phyloP scores from a whole-genome alignment of 2,888 invertebrate genomes.

The Andrena bicolor region DNA sequence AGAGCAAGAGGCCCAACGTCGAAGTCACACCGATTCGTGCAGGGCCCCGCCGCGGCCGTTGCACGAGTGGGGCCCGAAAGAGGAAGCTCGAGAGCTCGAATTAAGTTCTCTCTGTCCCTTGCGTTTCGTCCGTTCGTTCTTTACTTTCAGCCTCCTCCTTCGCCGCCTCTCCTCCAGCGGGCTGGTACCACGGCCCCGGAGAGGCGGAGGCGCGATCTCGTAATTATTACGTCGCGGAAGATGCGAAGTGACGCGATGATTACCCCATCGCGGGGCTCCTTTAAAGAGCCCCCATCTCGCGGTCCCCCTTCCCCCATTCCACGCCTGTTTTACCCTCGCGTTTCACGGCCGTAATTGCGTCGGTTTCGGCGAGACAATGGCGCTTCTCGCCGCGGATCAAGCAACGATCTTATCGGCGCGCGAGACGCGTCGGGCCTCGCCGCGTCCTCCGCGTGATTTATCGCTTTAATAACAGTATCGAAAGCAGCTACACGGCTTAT shows the following conservation, averaged over 20 bases:
- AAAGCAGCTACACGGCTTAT: constrained; percentile 28
- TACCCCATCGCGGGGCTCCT: constrained; percentile 73
- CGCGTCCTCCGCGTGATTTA: constrained; percentile 37
- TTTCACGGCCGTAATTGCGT: constrained; percentile 39
- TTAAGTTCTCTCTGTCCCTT: constrained; percentile 61
- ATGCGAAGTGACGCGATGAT: constrained; percentile 80
- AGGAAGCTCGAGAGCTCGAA: constrained; percentile 58
- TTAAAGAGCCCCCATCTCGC: constrained; percentile 50
- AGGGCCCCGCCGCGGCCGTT: constrained; percentile 22
- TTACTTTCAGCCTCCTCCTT: constrained; percentile 23
- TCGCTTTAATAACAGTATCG: constrained; percentile 53
- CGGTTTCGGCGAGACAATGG: constrained; percentile 45
- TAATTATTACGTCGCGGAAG: constrained; percentile 79
- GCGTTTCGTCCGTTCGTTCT: constrained; percentile 29
- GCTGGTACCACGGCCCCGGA: constrained; percentile 41
- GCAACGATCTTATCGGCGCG: constrained; percentile 18
- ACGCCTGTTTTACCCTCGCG: constrained; percentile 39
- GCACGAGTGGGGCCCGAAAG: constrained; percentile 9
- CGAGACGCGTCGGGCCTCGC: constrained; percentile 5
- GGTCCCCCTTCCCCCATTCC: constrained; percentile 21
- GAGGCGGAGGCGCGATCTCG: constrained; percentile 78
- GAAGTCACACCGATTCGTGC: constrained; percentile 53
- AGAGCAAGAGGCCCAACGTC: constrained; percentile 1
- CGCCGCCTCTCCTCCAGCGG: constrained; percentile 26
- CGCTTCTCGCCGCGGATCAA: constrained; percentile 25